Conservation (phyloP, 2,797 vertebrate species). For the Prunella strophiata region DNA sequence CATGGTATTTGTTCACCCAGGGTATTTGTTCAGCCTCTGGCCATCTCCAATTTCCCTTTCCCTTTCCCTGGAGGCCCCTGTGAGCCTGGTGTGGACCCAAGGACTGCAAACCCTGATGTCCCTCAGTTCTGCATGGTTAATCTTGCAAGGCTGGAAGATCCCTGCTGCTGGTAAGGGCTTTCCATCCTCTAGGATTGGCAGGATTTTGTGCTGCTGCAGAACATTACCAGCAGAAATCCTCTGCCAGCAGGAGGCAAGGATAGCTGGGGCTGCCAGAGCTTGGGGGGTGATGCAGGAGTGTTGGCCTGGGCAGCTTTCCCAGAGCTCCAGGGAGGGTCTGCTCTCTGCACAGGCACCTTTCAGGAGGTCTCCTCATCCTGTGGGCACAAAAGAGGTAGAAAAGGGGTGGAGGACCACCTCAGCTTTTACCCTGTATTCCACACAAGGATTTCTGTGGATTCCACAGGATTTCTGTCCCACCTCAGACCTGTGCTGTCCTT, state of each 20-base stretch:
- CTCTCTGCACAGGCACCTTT: neutral
- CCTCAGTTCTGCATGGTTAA: neutral
- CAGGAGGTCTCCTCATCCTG: neutral
- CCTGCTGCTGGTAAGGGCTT: neutral
- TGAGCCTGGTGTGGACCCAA: neutral
- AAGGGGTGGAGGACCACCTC: neutral
- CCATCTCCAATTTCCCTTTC: neutral
- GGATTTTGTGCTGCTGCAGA: neutral
- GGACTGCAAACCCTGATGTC: accelerated
- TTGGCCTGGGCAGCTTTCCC: neutral
- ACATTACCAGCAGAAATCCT: neutral
- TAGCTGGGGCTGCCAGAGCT: neutral
- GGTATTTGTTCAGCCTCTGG: neutral
- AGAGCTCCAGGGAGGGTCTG: neutral
- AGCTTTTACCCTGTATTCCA: neutral
- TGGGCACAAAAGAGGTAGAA: neutral
- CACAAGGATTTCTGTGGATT: neutral
- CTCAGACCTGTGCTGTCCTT: neutral
- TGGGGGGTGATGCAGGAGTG: neutral
- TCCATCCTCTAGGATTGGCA: neutral
- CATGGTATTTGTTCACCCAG: accelerated
- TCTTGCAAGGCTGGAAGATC: neutral
- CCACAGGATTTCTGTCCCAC: neutral
- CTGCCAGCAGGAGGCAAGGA: neutral
- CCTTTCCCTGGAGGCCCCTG: neutral